Evolutionary conservation across 2,113 vertebrate species (phyloP).

Genomic region (Terrapene triunguis): DNA sequence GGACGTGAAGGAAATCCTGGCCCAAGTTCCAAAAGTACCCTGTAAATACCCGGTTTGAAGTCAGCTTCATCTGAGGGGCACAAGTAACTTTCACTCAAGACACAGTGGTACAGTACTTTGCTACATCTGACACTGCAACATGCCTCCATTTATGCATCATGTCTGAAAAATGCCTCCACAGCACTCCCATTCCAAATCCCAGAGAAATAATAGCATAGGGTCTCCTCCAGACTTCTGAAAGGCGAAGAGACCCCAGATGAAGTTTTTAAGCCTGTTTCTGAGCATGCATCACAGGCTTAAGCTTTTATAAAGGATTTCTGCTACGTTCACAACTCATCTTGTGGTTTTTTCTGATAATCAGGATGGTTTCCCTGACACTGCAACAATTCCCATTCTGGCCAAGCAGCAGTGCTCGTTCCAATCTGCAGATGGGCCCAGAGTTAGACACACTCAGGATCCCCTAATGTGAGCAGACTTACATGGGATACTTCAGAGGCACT

Average conservation of each 20-base stretch:
- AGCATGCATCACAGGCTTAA: neutral
- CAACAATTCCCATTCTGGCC: neutral
- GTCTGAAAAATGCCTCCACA: neutral
- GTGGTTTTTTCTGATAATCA: neutral
- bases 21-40: neutral
- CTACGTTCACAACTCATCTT: neutral
- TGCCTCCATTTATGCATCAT: neutral
- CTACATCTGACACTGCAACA: neutral
- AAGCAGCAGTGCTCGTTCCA: neutral
- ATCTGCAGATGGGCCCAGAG: neutral
- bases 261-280: neutral
- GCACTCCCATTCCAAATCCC: neutral
- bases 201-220: neutral
- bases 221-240: neutral
- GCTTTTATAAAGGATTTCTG: neutral
- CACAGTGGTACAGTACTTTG: neutral
- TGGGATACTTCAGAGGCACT: neutral
- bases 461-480: neutral
- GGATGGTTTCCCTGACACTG: neutral
- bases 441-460: neutral
- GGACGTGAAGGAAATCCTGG: neutral
- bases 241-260: neutral
- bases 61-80: conserved; percentile 6
- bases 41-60: neutral
- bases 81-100: conserved; percentile 38